Percentiles rank a stretch among this genome's conserved stretches.
These are phyloP conservation scores for Sminthurides aquaticus DNA, from an alignment of 2,888 invertebrate species.

Conservation along the genomic window DNA sequence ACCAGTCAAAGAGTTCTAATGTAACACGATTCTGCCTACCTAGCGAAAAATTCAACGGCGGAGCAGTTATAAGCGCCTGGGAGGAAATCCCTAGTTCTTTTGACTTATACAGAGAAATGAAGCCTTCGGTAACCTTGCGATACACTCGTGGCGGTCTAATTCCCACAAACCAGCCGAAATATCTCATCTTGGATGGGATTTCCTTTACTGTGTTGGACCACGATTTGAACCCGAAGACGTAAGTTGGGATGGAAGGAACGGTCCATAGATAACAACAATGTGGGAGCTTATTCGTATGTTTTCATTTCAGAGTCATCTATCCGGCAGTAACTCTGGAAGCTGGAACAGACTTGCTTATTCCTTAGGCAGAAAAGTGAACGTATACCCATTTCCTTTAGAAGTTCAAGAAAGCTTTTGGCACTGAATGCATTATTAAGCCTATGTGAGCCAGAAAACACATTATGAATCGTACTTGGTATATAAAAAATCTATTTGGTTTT, in stretches of 20 bases:
- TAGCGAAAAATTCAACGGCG: conserved; percentile 29
- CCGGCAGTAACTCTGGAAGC: conserved; percentile 27
- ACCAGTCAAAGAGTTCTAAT: neutral
- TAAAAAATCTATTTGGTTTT: too few species aligned
- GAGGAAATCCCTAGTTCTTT: conserved; percentile 34
- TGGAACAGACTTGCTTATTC: conserved; percentile 26
- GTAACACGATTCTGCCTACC: neutral
- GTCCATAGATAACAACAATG: too few species aligned
- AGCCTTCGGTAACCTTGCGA: conserved; percentile 23
- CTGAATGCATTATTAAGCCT: too few species aligned
- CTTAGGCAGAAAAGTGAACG: neutral
- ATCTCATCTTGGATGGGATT: conserved; percentile 27
- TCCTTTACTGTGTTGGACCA: conserved; percentile 28
- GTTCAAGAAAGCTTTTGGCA: too few species aligned
- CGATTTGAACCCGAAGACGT: conserved; percentile 28
- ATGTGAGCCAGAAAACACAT: too few species aligned
- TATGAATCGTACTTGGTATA: too few species aligned
- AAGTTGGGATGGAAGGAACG: too few species aligned
- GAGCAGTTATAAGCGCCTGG: conserved; percentile 33
- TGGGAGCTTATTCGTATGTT: neutral
- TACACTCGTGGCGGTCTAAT: conserved; percentile 37
- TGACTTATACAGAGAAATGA: conserved; percentile 21
- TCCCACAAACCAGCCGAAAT: conserved; percentile 32
- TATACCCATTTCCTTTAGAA: too few species aligned
- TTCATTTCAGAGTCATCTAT: conserved; percentile 25